Base-by-base conservation (phyloP, 2,113 vertebrate genomes). In the Cheirogaleus medius region DNA sequence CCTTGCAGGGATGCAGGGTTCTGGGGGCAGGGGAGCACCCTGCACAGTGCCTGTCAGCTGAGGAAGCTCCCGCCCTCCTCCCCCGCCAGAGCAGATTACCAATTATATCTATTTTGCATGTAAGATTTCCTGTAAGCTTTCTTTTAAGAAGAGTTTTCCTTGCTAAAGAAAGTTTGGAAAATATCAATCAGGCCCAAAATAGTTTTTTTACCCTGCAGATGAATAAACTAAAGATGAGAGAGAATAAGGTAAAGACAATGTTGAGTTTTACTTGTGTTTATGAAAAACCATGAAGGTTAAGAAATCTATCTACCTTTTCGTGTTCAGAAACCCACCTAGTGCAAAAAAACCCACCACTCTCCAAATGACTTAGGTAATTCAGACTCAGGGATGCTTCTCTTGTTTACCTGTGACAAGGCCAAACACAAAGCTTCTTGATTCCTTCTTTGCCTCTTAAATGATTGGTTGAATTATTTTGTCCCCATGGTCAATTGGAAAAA, bases 131-230 rank as follows among this genome's bases (percentile, higher is more conserved):
- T 4, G 21, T 60, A 60, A 89, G 6, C 8, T 96, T 84, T 60
- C n/a, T 73, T 58, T 74, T 58, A 47, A 87, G 47, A 91, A 66
- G 39, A 56, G 10, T 64, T 82, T 76, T 74, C 34, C 49, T 77
- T 69, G 17, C 18, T 49, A 14, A 77, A 63, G 14, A 49, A 47
- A 42, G 5, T n/a, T 86, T 25, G 11, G 15, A 94, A 58, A 83
- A 29, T 69, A 18, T 11, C 21, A 91, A 18, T 49, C 23, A 60
- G 27, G 20, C 11, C 21, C 5, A 54, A 54, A 54, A 20, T 6
- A 18, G 23, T 73, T 27, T 25, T 74, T 74, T 17, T 8, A 20
- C 8, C 4, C 34, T 69, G 5, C 13, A 23, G 23, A 5, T 37
- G 14, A 37, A 60, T 25, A 39, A 74, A 84, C 21, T 44, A 82